Base-by-base conservation (phyloP, 2,113 vertebrate genomes). In the Nannobrachium achirus region DNA sequence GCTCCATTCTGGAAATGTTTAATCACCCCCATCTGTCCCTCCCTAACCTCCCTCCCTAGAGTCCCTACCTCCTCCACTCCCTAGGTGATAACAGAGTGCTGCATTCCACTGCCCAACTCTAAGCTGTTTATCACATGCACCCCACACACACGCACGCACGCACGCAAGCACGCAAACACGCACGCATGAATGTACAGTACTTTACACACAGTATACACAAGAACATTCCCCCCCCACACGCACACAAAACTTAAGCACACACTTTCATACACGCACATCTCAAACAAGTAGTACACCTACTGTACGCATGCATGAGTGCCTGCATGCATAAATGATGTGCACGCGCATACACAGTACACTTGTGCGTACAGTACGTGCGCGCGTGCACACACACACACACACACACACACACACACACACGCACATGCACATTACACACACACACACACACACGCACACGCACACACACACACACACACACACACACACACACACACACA, bases 121-220 rank as follows among this genome's bases (percentile, higher is more conserved):
- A 57, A 71, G 75, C 68, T 74, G 79, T 46, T 71, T 68, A 86
- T 86, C 65, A 40, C 62, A 73, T 16, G 56, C 33, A 48, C 56
- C 10, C 20, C 46, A 55, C 41, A 38, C 53, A 38, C 25, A 44
- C 56, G 18, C n/a, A 42, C 10, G 44, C 15, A 44, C n/a, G 16
- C 40, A 59, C 6, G 42, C 19, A 42, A 14, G 20, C 38, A 7
- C 6, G 6, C 13, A 8, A 8, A 1, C 46, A 48, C 13, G 2
- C 13, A 48, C n/a, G 7, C 11, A 48, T 6, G 4, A 33, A 3
- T 33, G 25, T 33, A 33, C 25, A 33, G 25, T 3, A 5, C 25
- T 33, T 3, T 33, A 33, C 25, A 33, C 3, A 33, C 25, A 1
- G 25, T 33, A 33, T 33, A 33, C 25, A 33, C 6, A 33, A 33